Percentiles rank a stretch among this genome's conserved stretches.
Evolutionary conservation across 2,888 invertebrate genomes (phyloP).

Genomic region (Lithophane socia): DNA sequence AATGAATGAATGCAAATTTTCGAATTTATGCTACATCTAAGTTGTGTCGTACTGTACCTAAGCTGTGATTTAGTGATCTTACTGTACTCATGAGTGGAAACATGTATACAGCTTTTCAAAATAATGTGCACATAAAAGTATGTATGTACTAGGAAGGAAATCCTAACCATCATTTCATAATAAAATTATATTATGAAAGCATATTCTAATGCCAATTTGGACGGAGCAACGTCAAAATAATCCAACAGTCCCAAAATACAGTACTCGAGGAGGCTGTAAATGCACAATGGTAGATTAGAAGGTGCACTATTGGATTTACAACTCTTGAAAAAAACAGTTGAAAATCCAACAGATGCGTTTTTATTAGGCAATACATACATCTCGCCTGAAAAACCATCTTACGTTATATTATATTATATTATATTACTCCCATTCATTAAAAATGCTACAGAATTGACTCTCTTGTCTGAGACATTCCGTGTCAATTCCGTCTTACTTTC

Average conservation of each 20-base stretch:
- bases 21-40: too few relatives aligned
- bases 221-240: neutral
- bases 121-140: neutral
- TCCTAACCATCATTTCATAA: neutral
- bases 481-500: conserved; percentile 32
- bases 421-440: neutral
- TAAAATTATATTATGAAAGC: neutral
- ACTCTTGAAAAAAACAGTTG: neutral
- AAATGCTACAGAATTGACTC: neutral
- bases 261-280: neutral
- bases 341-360: neutral
- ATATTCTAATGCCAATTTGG: neutral
- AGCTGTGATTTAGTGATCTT: conserved; percentile 18
- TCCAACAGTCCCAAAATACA: neutral
- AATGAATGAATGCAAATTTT: too few relatives aligned
- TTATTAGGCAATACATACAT: too few relatives aligned
- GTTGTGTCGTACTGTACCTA: too few relatives aligned
- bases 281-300: neutral
- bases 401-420: too few relatives aligned
- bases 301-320: neutral
- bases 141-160: neutral
- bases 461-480: neutral
- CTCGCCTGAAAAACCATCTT: neutral
- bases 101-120: neutral
- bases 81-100: neutral